These are phyloP conservation scores for Heliconius himera DNA, from an alignment of 1,140 invertebrate species.

Conservation along the genomic window DNA sequence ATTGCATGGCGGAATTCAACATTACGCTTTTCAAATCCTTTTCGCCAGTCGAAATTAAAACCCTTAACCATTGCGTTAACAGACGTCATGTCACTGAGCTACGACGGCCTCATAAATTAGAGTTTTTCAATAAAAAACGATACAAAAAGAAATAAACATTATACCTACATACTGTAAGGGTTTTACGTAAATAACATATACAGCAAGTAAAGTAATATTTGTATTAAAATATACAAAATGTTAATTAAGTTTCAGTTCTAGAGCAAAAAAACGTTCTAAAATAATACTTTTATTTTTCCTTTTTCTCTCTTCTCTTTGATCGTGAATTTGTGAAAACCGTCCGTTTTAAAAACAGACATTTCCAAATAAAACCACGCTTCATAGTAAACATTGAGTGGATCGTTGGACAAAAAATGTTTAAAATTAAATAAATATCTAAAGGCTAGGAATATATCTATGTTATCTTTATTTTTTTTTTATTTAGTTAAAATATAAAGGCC, in stretches of 20 bases:
- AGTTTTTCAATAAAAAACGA: too few relatives aligned
- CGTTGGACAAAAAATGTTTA: neutral
- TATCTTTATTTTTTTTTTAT: too few relatives aligned
- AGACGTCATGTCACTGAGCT: too few relatives aligned
- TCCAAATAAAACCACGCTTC: neutral
- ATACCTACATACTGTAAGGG: too few relatives aligned
- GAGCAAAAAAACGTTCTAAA: slow-evolving; percentile 9
- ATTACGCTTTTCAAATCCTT: too few relatives aligned
- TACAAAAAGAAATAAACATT: too few relatives aligned
- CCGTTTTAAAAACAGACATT: slow-evolving; percentile 4
- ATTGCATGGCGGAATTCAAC: too few relatives aligned
- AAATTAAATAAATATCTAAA: neutral
- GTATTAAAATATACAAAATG: slow-evolving; percentile 16
- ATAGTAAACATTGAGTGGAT: neutral
- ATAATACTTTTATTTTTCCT: slow-evolving; percentile 15
- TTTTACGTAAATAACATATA: too few relatives aligned
- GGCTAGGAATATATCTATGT: neutral
- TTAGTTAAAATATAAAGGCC: too few relatives aligned
- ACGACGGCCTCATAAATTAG: too few relatives aligned
- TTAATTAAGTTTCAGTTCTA: slow-evolving; percentile 18
- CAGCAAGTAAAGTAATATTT: neutral
- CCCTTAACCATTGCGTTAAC: too few relatives aligned
- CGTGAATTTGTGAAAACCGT: slow-evolving; percentile 14
- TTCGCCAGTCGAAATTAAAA: too few relatives aligned
- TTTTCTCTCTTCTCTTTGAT: slow-evolving; percentile 12